Percentiles rank a stretch among this genome's conserved stretches.
Conservation (phyloP, 1,140 invertebrate genomes). For the Holcopasites calliopsidis region DNA sequence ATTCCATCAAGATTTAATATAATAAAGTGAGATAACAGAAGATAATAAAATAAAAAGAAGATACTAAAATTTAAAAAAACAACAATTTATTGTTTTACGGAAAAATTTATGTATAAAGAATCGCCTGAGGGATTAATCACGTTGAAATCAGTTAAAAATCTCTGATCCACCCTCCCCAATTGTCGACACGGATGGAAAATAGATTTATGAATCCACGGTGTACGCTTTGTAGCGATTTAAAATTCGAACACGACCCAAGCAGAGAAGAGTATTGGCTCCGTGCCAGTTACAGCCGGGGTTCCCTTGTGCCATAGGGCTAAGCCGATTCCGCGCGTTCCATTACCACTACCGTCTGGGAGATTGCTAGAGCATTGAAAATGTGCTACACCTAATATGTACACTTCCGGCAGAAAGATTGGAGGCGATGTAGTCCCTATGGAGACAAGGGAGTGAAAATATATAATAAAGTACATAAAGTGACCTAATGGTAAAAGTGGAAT, state of each 20-base stretch:
- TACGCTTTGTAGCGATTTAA: conserved; percentile 2
- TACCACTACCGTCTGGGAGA: background rate
- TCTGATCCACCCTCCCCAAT: background rate
- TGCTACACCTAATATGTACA: background rate
- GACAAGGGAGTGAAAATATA: too few relatives aligned
- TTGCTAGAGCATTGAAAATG: background rate
- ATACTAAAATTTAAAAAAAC: too few relatives aligned
- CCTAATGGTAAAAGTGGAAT: too few relatives aligned
- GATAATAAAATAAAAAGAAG: too few relatives aligned
- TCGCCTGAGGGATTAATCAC: background rate
- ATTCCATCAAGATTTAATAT: too few relatives aligned
- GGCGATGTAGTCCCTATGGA: too few relatives aligned
- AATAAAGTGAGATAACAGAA: too few relatives aligned
- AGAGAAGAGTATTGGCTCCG: conserved; percentile 10
- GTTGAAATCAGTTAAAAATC: background rate
- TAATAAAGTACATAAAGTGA: too few relatives aligned
- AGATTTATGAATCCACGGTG: conserved; percentile 10
- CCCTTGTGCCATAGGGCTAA: background rate
- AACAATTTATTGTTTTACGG: too few relatives aligned
- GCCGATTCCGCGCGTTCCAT: background rate
- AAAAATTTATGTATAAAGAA: background rate
- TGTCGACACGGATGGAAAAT: background rate
- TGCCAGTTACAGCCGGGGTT: conserved; percentile 1
- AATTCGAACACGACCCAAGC: conserved; percentile 11
- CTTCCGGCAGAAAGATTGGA: background rate